Evolutionary conservation across 2,797 vertebrate genomes (phyloP).

Genomic region (Zalophus californianus): DNA sequence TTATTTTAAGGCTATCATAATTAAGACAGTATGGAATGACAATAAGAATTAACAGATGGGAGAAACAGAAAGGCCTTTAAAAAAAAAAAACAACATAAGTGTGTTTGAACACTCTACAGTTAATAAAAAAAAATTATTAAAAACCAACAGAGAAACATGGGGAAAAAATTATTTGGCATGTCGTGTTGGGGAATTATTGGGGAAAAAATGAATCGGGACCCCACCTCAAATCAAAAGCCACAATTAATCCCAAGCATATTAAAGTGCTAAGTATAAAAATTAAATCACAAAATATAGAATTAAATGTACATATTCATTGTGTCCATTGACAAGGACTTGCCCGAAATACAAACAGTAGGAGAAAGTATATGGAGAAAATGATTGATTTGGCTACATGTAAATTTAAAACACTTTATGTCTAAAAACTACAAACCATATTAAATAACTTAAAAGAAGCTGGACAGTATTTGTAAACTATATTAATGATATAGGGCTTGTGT

Average conservation of each 20-base stretch:
- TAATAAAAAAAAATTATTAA: background rate
- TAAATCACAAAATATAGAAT: background rate
- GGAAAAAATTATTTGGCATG: background rate
- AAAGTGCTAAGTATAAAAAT: background rate
- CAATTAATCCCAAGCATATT: background rate
- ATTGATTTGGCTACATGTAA: fast-evolving
- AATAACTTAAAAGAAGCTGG: background rate
- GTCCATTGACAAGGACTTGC: background rate
- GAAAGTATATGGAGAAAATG: fast-evolving
- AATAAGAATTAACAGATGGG: background rate
- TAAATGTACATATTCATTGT: background rate
- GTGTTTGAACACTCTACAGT: too few relatives aligned
- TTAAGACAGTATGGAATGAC: background rate
- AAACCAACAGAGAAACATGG: background rate
- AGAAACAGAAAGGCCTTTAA: background rate
- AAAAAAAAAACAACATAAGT: background rate
- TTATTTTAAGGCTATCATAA: background rate
- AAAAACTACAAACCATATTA: background rate
- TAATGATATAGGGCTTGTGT: too few relatives aligned
- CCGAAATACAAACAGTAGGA: background rate
- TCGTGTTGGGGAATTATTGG: background rate
- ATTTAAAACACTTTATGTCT: background rate
- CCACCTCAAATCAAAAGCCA: too few relatives aligned
- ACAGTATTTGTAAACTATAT: background rate
- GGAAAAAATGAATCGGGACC: too few relatives aligned